Evolutionary conservation across 2,113 vertebrate species (phyloP), one percentile per base, ranked within the genome.

Genomic region (Ophiodon elongatus): DNA sequence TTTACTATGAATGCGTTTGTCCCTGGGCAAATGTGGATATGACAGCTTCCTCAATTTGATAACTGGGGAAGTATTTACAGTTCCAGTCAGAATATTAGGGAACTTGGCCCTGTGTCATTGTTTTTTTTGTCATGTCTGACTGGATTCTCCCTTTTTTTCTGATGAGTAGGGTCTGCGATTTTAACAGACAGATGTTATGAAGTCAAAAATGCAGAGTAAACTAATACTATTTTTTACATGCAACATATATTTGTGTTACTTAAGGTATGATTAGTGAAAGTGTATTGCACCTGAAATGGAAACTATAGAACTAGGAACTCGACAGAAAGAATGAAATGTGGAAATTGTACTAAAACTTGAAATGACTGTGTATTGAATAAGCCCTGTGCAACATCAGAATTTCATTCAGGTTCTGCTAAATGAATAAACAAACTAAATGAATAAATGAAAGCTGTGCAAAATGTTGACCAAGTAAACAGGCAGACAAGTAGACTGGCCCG

Each of bases 1-100:
- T 82, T 85, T 83, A 84, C 77, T 69, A 76, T 86, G 88, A 93
- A 92, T 92, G 79, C 88, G 85, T 85, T 77, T 84, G 85, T 89
- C 85, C 66, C 52, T 27, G 11, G 66, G 77, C 79, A 92, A 93
- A 90, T 91, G 82, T 83, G 77, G 74, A 74, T 84, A 27, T 88
- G 70, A 83, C 86, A 90, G 82, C 88, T 93, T 93, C 92, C 91
- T 93, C 85, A 87, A 77, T 86, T 65, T 85, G 82, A 85, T 63
- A 80, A 84, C 59, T 83, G 66, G 50, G 87, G 91, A 93, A 92
- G 83, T 93, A 76, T 89, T 88, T 82, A 83, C 41, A 62, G 78
- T 93, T 93, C 80, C 88, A 91, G 89, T 91, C 86, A 93, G 62
- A 92, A 86, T 89, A 86, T 91, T 90, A 89, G 67, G 92, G 93